Evolutionary conservation across 2,797 vertebrate genomes (phyloP), one percentile per base, ranked within the genome.

Genomic region (Mastacembelus armatus): DNA sequence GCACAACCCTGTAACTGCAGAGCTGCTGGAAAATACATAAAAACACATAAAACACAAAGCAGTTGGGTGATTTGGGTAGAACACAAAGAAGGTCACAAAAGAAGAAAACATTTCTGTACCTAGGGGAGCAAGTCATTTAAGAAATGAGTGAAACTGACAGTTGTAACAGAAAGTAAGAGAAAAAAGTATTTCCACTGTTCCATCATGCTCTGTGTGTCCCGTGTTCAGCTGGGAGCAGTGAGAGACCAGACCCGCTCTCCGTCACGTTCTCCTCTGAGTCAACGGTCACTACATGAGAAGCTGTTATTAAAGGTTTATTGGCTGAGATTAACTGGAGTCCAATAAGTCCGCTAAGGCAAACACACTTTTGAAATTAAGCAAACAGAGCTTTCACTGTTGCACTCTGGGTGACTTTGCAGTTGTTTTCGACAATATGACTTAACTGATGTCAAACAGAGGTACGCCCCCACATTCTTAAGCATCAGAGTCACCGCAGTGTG

Each of bases 201-300:
- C 10, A n/a, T n/a, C n/a, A n/a, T n/a, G n/a, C n/a, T n/a, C 16
- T 0, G 6, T 54, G 36, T 6, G 7, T 26, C n/a, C 30, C 32
- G 12, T 21, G 4, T 18, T 60, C 14, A 16, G 32, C 8, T 16
- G 24, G 7, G 5, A 7, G 71, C 80, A 7, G 94, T 94, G n/a
- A 92, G 94, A 6, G 91, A 89, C 66, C 93, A 94, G 94, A 92
- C 4, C 76, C 95, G 50, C 93, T 93, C 1, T 94, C 93, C 0
- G 95, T 95, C 10, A 71, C 91, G 52, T 95, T 95, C 81, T 95
- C 94, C 66, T 93, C 93, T 0, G 95, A 95, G 94, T 95, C 79
- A 94, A 63, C 89, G 91, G 92, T 94, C 65, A 81, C 81, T 21
- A 55, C 52, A 38, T 65, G 32, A 57, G 42, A 57, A 51, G 33